phyloP scores from a whole-genome alignment of 1,140 invertebrate genomes.

The Conopomorpha cramerella region DNA sequence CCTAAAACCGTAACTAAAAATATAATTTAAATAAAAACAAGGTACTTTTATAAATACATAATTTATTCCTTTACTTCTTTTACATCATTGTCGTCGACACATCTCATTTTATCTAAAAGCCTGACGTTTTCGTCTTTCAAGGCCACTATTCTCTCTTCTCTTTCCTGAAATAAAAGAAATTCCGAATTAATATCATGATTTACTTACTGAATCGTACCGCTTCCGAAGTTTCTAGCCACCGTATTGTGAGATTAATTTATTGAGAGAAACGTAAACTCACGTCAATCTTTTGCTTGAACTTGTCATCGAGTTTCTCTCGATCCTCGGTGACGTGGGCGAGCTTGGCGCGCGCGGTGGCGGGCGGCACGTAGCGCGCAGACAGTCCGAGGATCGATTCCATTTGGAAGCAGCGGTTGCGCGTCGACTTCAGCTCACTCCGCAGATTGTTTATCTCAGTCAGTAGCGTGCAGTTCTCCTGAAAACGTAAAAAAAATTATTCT shows the following conservation, averaged over 20 bases:
- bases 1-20: no score
- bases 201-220: no score
- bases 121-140: slow-evolving; percentile 48
- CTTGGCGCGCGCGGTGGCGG: slow-evolving; percentile 62
- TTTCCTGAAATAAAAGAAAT: slow-evolving; percentile 27
- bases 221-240: no score
- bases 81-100: slow-evolving; percentile 17
- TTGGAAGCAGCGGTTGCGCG: slow-evolving; percentile 66
- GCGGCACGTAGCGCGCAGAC: slow-evolving; percentile 54
- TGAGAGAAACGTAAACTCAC: slow-evolving; percentile 11
- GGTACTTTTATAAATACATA: no score
- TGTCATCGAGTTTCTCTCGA: slow-evolving; percentile 64
- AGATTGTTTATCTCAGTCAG: slow-evolving; percentile 77
- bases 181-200: no score
- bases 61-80: no score
- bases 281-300: slow-evolving; percentile 62
- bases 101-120: slow-evolving; percentile 30
- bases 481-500: slow-evolving; percentile 3
- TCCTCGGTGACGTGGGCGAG: slow-evolving; percentile 66
- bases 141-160: slow-evolving; percentile 31
- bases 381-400: slow-evolving; percentile 74
- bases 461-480: slow-evolving; percentile 74
- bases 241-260: not conserved
- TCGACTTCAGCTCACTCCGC: slow-evolving; percentile 68
- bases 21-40: no score